Evolutionary conservation across 2,797 vertebrate species (phyloP).

Genomic region (Anguilla obscura): DNA sequence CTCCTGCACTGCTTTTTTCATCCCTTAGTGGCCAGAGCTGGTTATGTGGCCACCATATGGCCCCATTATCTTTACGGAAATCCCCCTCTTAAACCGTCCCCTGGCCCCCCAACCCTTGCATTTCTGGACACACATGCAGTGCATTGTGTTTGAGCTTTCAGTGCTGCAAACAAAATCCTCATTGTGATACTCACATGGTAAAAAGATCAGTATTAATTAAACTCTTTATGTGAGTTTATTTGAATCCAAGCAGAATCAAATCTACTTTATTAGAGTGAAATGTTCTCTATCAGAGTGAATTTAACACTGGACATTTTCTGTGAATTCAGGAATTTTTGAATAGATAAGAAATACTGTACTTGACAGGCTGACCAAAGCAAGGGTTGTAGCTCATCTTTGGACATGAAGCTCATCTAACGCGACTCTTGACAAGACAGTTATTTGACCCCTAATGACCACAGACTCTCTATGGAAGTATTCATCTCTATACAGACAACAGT

Average conservation of each 20-base stretch:
- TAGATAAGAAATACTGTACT: background rate
- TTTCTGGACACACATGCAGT: background rate
- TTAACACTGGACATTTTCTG: background rate
- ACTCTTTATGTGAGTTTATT: background rate
- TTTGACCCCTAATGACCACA: background rate
- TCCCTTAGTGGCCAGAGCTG: background rate
- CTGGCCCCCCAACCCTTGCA: background rate
- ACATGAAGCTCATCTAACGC: background rate
- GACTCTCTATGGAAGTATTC: background rate
- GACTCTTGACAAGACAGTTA: background rate
- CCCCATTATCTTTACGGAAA: conserved; percentile 3
- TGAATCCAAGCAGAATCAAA: background rate
- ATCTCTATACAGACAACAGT: background rate
- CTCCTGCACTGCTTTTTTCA: background rate
- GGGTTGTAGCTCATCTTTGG: background rate
- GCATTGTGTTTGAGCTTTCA: background rate
- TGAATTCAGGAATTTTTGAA: background rate
- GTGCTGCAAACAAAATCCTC: background rate
- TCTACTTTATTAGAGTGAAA: background rate
- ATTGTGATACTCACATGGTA: background rate
- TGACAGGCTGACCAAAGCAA: background rate
- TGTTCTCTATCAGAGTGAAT: background rate
- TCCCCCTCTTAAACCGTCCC: background rate
- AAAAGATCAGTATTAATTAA: background rate
- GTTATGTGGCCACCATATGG: background rate